Evolutionary conservation across 2,113 vertebrate species (phyloP).

Genomic region (Helogale parvula): DNA sequence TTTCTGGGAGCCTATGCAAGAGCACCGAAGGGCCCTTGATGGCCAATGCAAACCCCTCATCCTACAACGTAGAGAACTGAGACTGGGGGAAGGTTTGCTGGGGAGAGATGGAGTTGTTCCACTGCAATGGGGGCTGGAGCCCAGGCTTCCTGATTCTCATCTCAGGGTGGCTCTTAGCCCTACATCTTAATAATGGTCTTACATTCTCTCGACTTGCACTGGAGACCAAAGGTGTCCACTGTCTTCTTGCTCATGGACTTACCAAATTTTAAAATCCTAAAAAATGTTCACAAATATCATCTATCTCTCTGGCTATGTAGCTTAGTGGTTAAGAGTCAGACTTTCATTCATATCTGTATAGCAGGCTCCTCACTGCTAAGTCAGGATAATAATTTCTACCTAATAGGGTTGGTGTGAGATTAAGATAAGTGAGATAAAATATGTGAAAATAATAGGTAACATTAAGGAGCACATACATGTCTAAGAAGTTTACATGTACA

Average conservation of each 20-base stretch:
- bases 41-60: not conserved
- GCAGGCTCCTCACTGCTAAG: not conserved
- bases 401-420: not conserved
- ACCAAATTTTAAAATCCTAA: not conserved
- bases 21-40: not conserved
- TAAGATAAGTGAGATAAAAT: not conserved
- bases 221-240: not conserved
- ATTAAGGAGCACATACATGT: not conserved
- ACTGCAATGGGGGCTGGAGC: not conserved
- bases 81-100: too few relatives aligned
- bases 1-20: not conserved
- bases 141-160: not conserved
- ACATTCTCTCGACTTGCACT: not conserved
- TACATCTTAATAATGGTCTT: not conserved
- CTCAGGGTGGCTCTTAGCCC: not conserved
- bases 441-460: not conserved
- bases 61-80: not conserved
- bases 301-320: not conserved
- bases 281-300: not conserved
- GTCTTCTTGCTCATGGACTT: not conserved
- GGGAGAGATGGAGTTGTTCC: not conserved
- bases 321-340: not conserved
- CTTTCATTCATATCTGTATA: constrained; percentile 2
- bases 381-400: not conserved
- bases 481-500: not conserved